These are phyloP conservation scores for Melanotus villosus DNA, from an alignment of 2,888 invertebrate genomes.

Conservation along the genomic window DNA sequence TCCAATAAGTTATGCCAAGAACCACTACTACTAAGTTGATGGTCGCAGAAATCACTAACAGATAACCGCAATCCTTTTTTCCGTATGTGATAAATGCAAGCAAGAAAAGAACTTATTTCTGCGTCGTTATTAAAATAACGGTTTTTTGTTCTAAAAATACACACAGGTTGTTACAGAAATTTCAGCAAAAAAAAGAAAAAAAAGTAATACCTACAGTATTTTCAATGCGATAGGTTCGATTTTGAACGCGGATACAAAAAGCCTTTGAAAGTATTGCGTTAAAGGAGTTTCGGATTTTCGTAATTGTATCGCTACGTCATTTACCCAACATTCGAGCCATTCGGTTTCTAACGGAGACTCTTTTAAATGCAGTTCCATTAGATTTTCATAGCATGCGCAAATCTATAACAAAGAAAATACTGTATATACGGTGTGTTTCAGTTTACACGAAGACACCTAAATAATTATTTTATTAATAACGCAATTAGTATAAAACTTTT, in stretches of 20 bases:
- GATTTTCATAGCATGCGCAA: slow-evolving; percentile 71
- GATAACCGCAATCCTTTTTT: slow-evolving; percentile 66
- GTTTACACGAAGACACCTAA: too few relatives aligned
- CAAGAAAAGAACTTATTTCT: slow-evolving; percentile 68
- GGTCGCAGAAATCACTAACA: slow-evolving; percentile 41
- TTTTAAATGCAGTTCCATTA: slow-evolving; percentile 69
- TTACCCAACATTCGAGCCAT: slow-evolving; percentile 71
- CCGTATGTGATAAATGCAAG: slow-evolving; percentile 68
- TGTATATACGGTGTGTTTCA: too few relatives aligned
- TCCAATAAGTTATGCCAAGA: slow-evolving; percentile 73
- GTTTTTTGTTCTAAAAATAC: slow-evolving; percentile 44
- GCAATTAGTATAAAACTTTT: too few relatives aligned
- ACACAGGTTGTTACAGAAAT: too few relatives aligned
- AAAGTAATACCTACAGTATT: slow-evolving; percentile 55
- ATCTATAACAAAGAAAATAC: slow-evolving; percentile 66
- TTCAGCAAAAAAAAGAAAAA: neutral
- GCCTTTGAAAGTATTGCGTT: slow-evolving; percentile 61
- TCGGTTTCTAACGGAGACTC: slow-evolving; percentile 60
- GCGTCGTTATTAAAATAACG: slow-evolving; percentile 48
- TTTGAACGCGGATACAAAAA: slow-evolving; percentile 64
- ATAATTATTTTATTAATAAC: too few relatives aligned
- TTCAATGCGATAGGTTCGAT: slow-evolving; percentile 61
- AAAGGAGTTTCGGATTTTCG: slow-evolving; percentile 58
- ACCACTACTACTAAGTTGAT: slow-evolving; percentile 52
- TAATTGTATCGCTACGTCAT: slow-evolving; percentile 50